phyloP scores from a whole-genome alignment of 2,888 invertebrate species.

The Neocrepidodera transversa region DNA sequence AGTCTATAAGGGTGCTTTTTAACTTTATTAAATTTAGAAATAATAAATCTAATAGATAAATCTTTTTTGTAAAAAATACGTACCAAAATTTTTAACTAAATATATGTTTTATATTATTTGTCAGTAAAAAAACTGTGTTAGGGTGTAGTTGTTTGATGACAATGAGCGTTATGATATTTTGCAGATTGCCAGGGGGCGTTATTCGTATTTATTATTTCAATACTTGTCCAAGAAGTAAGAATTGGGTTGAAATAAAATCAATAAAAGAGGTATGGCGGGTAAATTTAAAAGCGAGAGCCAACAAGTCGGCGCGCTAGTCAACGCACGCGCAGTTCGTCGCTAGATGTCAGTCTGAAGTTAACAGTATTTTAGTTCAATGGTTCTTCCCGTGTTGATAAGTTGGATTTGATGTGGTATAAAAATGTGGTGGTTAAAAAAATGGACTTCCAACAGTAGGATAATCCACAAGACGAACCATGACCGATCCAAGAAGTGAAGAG shows the following conservation, averaged over 20 bases:
- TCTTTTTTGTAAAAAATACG: not conserved
- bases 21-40: too few species aligned
- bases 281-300: constrained; percentile 39
- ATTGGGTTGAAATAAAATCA: constrained; percentile 53
- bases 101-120: not conserved
- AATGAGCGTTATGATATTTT: not conserved
- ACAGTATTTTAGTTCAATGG: constrained; percentile 59
- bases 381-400: constrained; percentile 58
- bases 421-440: constrained; percentile 64
- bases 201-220: constrained; percentile 32
- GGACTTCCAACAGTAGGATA: constrained; percentile 79
- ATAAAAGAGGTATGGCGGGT: constrained; percentile 33
- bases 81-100: not conserved
- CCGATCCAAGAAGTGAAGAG: constrained; percentile 86
- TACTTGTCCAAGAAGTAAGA: constrained; percentile 20
- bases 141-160: not conserved
- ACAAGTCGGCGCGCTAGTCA: constrained; percentile 44
- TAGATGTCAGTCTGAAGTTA: constrained; percentile 50
- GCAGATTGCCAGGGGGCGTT: constrained; percentile 2
- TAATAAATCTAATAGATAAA: too few species aligned
- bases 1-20: too few species aligned
- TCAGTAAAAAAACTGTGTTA: not conserved
- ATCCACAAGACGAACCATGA: constrained; percentile 87
- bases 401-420: constrained; percentile 61
- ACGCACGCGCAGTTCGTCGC: constrained; percentile 44